A percentile compares a stretch with the other conserved stretches of the same genome.
Conservation (phyloP, 2,797 vertebrate species). For the Leuciscus waleckii region DNA sequence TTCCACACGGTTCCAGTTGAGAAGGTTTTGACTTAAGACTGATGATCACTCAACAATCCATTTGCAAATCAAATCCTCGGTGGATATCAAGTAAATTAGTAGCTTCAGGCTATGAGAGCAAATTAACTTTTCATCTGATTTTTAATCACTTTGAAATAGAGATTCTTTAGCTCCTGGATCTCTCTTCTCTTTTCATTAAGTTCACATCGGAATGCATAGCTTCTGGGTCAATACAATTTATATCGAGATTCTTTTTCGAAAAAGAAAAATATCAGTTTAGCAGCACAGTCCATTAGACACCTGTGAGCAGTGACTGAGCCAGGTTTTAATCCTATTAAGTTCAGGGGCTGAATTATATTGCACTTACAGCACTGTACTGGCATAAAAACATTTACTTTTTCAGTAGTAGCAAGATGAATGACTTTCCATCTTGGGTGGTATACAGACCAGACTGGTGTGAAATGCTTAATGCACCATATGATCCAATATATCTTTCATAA, state of each 20-base stretch:
- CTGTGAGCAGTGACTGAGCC: background rate
- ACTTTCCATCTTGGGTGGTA: constrained; percentile 24
- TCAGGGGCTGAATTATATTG: background rate
- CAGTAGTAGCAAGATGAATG: background rate
- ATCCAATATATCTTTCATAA: constrained; percentile 18
- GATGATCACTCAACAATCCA: constrained; percentile 57
- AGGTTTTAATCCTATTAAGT: background rate
- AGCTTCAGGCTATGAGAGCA: constrained; percentile 60
- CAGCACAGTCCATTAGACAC: constrained; percentile 21
- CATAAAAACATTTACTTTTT: constrained; percentile 3
- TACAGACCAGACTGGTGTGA: constrained; percentile 17
- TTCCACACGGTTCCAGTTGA: constrained; percentile 16
- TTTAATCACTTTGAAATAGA: constrained; percentile 62
- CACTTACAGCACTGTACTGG: background rate
- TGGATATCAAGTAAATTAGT: constrained; percentile 61
- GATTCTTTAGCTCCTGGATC: constrained; percentile 59
- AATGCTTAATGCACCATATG: constrained; percentile 30
- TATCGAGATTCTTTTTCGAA: constrained; percentile 18
- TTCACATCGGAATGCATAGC: constrained; percentile 54
- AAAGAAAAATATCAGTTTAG: constrained; percentile 33
- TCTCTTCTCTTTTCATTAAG: constrained; percentile 43
- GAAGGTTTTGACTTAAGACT: constrained; percentile 50
- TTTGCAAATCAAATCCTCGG: constrained; percentile 58
- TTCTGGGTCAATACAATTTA: constrained; percentile 54
- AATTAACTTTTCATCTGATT: constrained; percentile 65